A percentile compares a stretch with the other conserved stretches of the same genome.
Evolutionary conservation across 2,113 vertebrate species (phyloP).

Genomic region (Thermophis baileyi): DNA sequence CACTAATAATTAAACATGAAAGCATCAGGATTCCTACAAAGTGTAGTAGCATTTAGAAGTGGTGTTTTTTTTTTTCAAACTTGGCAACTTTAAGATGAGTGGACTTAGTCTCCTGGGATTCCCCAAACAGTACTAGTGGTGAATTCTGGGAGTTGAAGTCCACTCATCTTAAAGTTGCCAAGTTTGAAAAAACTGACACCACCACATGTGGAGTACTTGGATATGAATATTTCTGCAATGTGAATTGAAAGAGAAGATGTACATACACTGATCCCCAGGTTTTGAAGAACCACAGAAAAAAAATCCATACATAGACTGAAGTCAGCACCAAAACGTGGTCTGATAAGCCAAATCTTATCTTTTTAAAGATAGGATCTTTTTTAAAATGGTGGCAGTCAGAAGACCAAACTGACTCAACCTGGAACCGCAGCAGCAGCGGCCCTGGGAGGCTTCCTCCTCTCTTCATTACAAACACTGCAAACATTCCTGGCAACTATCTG

Average conservation of each 20-base stretch:
- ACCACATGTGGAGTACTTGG: background rate
- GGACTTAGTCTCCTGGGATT: background rate
- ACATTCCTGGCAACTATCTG: too few species aligned
- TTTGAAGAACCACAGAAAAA: background rate
- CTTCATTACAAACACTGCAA: too few species aligned
- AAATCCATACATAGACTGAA: background rate
- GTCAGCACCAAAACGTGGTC: background rate
- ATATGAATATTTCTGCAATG: background rate
- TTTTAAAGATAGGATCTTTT: too few species aligned
- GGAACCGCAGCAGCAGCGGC: too few species aligned
- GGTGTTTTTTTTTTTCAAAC: background rate
- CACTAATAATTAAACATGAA: background rate
- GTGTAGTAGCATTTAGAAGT: background rate
- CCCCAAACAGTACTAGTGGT: background rate
- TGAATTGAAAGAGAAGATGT: background rate
- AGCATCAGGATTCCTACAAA: background rate
- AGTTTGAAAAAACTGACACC: background rate
- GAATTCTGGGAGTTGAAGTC: background rate
- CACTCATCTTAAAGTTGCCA: background rate
- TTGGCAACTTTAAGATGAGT: background rate
- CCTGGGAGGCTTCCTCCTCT: too few species aligned
- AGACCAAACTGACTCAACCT: too few species aligned
- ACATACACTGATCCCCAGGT: background rate
- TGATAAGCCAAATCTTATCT: background rate
- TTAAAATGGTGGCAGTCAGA: too few species aligned